Base-by-base conservation (phyloP, 2,888 invertebrate species). In the Drosophila picticornis region DNA sequence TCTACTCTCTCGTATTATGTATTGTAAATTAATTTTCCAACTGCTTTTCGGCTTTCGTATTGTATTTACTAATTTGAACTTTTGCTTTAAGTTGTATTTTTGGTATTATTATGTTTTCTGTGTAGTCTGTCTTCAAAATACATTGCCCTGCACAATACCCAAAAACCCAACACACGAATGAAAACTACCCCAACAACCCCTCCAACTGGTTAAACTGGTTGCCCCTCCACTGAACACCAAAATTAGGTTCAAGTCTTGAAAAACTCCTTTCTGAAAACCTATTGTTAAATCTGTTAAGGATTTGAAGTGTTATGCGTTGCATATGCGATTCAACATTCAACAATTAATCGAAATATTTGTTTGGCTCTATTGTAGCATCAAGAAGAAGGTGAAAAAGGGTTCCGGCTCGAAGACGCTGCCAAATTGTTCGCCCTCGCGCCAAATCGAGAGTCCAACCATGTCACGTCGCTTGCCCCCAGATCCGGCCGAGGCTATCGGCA, bases 381-480 rank as follows among this genome's bases (percentile, higher is more conserved):
- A 97, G 94, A 97, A 97, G 94, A 97, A 97, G 94, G 97, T 96
- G 90, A 96, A 96, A 94, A 96, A 96, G 92, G 96, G 95, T 29
- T 96, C 97, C 0, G 97, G 97, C 31, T 97, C 97, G 7, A 97
- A 97, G 94, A 97, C 97, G 6, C 94, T 98, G 77, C 98, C 98
- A 57, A 96, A 96, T 79, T 96, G 96, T 93, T 97, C 96, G 90
- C 97, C 97, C 13, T 97, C 97, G 63, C 95, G 97, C 80, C 96
- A 96, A 84, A 94, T 95, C 75, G 96, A 96, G 92, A 96, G 96
- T 84, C 97, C 97, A 75, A 96, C 96, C 94, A 95, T 96, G 84
- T 95, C 96, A 83, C 94, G 96, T 82, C 94, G 96, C 80, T 93
- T 96, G 75, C 96, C 97, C 65, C 96, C 96, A 57, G 97, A 97